These are phyloP conservation scores for Artibeus jamaicensis DNA, from an alignment of 2,797 vertebrate species.

Conservation along the genomic window DNA sequence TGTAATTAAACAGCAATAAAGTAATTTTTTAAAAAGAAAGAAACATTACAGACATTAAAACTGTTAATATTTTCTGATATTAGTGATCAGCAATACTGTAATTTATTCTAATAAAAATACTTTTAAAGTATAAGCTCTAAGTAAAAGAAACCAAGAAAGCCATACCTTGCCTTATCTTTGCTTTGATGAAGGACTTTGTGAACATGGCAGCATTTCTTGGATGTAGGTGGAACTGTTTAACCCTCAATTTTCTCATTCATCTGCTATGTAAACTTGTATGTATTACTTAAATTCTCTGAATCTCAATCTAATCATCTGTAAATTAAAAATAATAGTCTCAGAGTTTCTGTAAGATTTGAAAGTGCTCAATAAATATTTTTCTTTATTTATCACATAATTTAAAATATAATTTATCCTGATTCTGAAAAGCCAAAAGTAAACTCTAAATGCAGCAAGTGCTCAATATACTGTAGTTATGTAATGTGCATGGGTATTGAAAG, in stretches of 20 bases:
- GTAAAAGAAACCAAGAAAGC: not conserved
- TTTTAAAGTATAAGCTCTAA: not conserved
- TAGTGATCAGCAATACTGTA: not conserved
- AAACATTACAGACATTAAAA: not conserved
- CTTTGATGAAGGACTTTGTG: not conserved
- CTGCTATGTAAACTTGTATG: not conserved
- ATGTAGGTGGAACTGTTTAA: not conserved
- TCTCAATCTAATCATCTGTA: not conserved
- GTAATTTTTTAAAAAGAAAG: no score
- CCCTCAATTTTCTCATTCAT: not conserved
- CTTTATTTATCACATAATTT: not conserved
- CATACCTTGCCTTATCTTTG: not conserved
- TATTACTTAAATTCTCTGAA: not conserved
- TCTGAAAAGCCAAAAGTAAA: not conserved
- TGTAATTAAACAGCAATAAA: no score
- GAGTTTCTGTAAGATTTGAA: not conserved
- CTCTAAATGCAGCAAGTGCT: not conserved
- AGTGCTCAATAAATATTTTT: not conserved
- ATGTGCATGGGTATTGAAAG: not conserved
- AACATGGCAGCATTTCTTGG: not conserved
- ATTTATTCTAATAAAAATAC: not conserved
- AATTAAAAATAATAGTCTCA: not conserved
- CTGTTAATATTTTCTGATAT: constrained; percentile 7
- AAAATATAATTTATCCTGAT: not conserved
- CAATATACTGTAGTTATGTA: not conserved